phyloP scores from a whole-genome alignment of 1,140 invertebrate genomes.

The Anagrus nilaparvatae region DNA sequence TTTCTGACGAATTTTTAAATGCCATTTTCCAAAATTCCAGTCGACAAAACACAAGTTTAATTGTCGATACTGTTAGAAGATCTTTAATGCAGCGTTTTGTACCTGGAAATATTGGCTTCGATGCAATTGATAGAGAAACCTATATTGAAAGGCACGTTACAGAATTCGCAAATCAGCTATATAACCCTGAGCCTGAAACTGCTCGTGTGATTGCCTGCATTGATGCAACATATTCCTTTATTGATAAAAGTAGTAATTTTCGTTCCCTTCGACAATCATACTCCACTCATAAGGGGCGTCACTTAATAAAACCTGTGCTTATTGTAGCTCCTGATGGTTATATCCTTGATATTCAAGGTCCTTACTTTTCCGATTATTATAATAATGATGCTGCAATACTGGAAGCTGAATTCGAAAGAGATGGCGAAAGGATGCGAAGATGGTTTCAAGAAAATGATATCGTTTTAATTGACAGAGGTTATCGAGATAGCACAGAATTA shows the following conservation, averaged over 20 bases:
- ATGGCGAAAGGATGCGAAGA: slow-evolving; percentile 5
- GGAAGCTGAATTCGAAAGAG: slow-evolving; percentile 4
- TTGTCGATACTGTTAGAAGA: slow-evolving; percentile 3
- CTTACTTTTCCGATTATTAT: too few relatives aligned
- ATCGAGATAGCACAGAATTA: slow-evolving; percentile 1
- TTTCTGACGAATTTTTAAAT: slow-evolving; percentile 3
- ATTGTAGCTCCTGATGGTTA: slow-evolving; percentile 16
- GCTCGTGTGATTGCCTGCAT: slow-evolving; percentile 5
- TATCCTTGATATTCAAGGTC: slow-evolving; percentile 16
- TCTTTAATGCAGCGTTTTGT: slow-evolving; percentile 5
- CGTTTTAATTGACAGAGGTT: slow-evolving; percentile 10
- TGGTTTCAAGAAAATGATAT: slow-evolving; percentile 11
- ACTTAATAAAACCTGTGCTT: slow-evolving; percentile 16
- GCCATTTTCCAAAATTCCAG: neutral
- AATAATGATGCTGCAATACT: slow-evolving; percentile 20
- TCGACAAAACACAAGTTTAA: slow-evolving; percentile 1
- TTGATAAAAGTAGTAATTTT: slow-evolving; percentile 14
- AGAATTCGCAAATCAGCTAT: slow-evolving; percentile 9
- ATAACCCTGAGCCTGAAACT: slow-evolving; percentile 8
- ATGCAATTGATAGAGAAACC: neutral
- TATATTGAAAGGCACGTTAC: slow-evolving; percentile 8
- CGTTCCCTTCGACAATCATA: slow-evolving; percentile 8
- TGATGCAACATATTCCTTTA: slow-evolving; percentile 17
- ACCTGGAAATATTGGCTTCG: slow-evolving; percentile 1
- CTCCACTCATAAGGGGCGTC: slow-evolving; percentile 13